These are phyloP conservation scores for Venturia canescens DNA, from an alignment of 1,140 invertebrate species.

Conservation along the genomic window DNA sequence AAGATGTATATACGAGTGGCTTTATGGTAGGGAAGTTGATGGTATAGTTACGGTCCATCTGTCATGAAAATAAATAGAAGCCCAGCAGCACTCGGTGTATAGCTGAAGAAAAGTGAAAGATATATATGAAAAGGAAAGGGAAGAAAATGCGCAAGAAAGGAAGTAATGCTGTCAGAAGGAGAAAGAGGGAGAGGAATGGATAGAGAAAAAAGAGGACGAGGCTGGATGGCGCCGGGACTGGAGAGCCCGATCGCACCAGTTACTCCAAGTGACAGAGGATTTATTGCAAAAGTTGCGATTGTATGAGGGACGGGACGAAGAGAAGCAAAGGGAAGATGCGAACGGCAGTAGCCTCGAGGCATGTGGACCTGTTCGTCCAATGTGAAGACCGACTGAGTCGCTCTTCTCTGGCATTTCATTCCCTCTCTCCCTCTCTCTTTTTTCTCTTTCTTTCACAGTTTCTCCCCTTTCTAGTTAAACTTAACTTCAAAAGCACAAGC, in stretches of 20 bases:
- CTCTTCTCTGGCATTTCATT: not conserved
- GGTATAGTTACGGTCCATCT: not conserved
- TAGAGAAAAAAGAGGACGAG: slow-evolving; percentile 15
- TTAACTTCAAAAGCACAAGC: slow-evolving; percentile 24
- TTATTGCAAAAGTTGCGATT: slow-evolving; percentile 60
- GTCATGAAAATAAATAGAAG: slow-evolving; percentile 14
- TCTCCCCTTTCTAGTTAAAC: not conserved
- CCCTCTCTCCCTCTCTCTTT: not conserved
- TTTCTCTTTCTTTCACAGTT: not conserved
- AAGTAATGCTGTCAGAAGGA: not conserved
- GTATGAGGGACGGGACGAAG: slow-evolving; percentile 48
- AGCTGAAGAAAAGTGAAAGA: slow-evolving; percentile 24
- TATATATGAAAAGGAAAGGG: slow-evolving; percentile 20
- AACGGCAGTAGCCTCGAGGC: not conserved
- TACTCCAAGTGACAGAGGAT: slow-evolving; percentile 57
- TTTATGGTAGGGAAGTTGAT: slow-evolving; percentile 8
- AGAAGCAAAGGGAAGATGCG: not conserved
- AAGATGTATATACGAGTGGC: not conserved
- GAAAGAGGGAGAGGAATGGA: not conserved
- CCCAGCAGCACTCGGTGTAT: not conserved
- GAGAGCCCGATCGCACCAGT: slow-evolving; percentile 54
- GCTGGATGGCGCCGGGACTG: slow-evolving; percentile 41
- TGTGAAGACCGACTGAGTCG: not conserved
- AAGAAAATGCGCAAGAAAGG: slow-evolving; percentile 9
- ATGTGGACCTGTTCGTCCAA: not conserved